Conservation (phyloP, 2,113 vertebrate species). For the Semicossyphus pulcher region DNA sequence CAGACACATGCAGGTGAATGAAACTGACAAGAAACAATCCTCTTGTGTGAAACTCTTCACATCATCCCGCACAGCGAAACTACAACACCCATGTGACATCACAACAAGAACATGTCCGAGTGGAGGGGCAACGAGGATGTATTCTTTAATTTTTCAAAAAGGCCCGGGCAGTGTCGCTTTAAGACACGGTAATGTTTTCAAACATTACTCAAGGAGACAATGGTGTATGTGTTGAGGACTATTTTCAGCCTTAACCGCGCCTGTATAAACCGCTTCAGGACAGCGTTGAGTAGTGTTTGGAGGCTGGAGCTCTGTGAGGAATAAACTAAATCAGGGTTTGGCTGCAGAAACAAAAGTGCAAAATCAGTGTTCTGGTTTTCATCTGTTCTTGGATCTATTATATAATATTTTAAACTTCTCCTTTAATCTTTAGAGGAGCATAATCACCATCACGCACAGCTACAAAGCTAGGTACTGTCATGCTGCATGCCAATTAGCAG, state of each 20-base stretch:
- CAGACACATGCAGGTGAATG: no score
- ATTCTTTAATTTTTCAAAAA: not conserved
- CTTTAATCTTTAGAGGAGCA: not conserved
- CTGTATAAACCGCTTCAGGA: no score
- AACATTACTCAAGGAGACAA: not conserved
- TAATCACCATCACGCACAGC: not conserved
- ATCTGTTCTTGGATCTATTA: no score
- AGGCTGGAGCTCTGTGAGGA: no score
- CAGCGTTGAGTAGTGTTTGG: no score
- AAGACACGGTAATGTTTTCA: not conserved
- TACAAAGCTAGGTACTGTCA: not conserved
- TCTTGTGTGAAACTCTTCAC: no score
- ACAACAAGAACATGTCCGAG: not conserved
- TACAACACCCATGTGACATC: not conserved
- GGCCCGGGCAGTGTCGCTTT: not conserved
- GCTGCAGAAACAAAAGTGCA: not conserved
- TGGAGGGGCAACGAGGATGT: not conserved
- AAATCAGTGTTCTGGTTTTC: no score
- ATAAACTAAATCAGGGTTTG: no score
- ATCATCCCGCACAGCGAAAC: no score
- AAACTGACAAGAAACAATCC: no score
- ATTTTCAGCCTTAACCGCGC: constrained; percentile 3
- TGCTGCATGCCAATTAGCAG: constrained; percentile 9
- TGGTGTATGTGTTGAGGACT: not conserved
- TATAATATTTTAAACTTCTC: not conserved